Percentiles rank a stretch among this genome's conserved stretches.
Conservation (phyloP, 2,113 vertebrate species). For the Salvelinus namaycush region DNA sequence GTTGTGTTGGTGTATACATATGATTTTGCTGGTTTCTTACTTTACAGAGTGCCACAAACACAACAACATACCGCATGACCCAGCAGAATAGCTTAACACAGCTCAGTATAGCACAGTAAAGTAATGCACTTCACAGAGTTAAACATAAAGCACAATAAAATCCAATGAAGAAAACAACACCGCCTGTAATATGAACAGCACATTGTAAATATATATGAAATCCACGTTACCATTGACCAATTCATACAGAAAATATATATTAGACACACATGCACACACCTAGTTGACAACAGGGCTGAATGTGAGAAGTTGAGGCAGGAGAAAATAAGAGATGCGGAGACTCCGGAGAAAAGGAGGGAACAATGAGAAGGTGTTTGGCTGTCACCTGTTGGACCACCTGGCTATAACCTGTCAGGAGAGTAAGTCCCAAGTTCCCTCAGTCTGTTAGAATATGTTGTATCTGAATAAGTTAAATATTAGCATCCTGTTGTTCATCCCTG, state of each 20-base stretch:
- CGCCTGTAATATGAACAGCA: slow-evolving; percentile 8
- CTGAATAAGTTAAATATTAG: background rate
- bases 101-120: background rate
- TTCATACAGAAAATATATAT: slow-evolving; percentile 8
- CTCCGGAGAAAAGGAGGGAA: slow-evolving; percentile 78
- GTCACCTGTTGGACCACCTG: slow-evolving; percentile 86
- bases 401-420: slow-evolving; percentile 79
- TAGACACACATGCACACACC: slow-evolving; percentile 2
- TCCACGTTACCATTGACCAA: slow-evolving; percentile 26
- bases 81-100: background rate
- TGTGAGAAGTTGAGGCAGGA: slow-evolving; percentile 49
- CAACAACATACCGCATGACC: slow-evolving; percentile 3
- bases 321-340: slow-evolving; percentile 77
- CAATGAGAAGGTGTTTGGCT: slow-evolving; percentile 90
- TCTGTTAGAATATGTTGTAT: background rate
- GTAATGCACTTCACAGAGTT: background rate
- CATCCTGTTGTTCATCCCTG: background rate
- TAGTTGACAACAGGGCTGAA: slow-evolving; percentile 37
- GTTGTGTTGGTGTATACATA: background rate
- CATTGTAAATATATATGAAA: slow-evolving; percentile 36
- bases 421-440: slow-evolving; percentile 61
- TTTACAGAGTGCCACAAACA: slow-evolving; percentile 40
- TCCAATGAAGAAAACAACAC: slow-evolving; percentile 40
- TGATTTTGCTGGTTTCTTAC: slow-evolving; percentile 17
- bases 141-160: slow-evolving; percentile 25